Evolutionary conservation across 1,140 invertebrate species (phyloP).

Genomic region (Sarcophaga bullata): DNA sequence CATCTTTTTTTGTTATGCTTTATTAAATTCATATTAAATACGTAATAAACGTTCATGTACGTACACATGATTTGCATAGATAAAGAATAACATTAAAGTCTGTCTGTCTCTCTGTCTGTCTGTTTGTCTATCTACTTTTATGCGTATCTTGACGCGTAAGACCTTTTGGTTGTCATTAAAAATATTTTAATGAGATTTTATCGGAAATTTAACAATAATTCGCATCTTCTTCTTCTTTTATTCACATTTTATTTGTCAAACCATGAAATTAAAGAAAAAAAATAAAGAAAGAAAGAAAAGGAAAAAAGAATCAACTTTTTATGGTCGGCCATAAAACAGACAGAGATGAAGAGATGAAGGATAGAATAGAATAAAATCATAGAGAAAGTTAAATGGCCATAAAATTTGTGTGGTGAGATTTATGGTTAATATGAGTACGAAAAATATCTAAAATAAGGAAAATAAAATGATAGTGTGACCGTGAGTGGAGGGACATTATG

Average conservation of each 20-base stretch:
- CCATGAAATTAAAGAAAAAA: neutral
- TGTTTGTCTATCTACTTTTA: neutral
- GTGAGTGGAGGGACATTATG: neutral
- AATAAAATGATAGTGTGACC: neutral
- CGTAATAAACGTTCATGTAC: too few relatives aligned
- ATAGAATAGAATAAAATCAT: too few relatives aligned
- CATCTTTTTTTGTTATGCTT: too few relatives aligned
- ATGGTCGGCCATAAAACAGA: too few relatives aligned
- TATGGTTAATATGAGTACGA: constrained; percentile 6
- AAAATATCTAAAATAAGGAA: neutral
- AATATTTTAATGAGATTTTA: constrained; percentile 6
- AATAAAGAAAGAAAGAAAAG: neutral
- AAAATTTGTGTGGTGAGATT: constrained; percentile 4
- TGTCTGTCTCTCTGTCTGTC: neutral
- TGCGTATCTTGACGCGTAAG: neutral
- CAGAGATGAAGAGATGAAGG: neutral
- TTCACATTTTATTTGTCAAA: neutral
- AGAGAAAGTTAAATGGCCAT: constrained; percentile 6
- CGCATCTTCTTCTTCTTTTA: neutral
- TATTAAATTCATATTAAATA: too few relatives aligned
- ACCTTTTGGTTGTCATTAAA: constrained; percentile 18
- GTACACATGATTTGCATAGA: too few relatives aligned
- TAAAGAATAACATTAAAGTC: too few relatives aligned
- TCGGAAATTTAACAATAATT: constrained; percentile 16
- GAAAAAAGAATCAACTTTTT: too few relatives aligned